phyloP scores from a whole-genome alignment of 2,113 vertebrate species.

The Triplophysa dalaica region DNA sequence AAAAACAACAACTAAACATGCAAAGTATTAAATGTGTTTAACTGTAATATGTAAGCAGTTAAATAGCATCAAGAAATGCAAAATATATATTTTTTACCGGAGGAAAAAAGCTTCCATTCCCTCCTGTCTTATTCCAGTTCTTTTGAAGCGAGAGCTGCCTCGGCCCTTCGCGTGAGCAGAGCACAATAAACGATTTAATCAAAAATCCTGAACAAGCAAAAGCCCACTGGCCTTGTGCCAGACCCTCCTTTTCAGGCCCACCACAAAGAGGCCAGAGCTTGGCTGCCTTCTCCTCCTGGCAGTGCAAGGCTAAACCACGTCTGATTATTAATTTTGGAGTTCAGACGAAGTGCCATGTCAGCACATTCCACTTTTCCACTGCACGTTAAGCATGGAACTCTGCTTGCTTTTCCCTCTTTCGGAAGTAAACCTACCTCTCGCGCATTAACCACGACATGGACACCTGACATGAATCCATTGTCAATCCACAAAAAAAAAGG shows the following conservation, averaged over 20 bases:
- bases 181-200: conserved; percentile 78
- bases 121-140: conserved; percentile 22
- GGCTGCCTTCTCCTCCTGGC: conserved; percentile 71
- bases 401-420: conserved; percentile 51
- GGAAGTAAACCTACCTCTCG: conserved; percentile 18
- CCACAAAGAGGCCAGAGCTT: conserved; percentile 60
- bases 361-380: conserved; percentile 70
- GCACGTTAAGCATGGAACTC: conserved; percentile 58
- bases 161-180: conserved; percentile 73
- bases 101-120: conserved; percentile 21
- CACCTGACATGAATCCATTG: background rate
- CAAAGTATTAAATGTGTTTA: background rate
- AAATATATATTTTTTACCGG: background rate
- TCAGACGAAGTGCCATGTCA: conserved; percentile 72
- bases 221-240: conserved; percentile 67
- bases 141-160: conserved; percentile 58
- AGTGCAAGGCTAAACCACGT: conserved; percentile 67
- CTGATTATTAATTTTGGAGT: conserved; percentile 78
- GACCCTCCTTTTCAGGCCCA: conserved; percentile 61
- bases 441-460: conserved; percentile 8
- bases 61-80: background rate
- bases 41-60: background rate
- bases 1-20: too few relatives aligned
- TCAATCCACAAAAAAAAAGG: background rate
- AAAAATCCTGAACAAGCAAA: conserved; percentile 80